Conservation (phyloP, 2,113 vertebrate species). For the human region DNA sequence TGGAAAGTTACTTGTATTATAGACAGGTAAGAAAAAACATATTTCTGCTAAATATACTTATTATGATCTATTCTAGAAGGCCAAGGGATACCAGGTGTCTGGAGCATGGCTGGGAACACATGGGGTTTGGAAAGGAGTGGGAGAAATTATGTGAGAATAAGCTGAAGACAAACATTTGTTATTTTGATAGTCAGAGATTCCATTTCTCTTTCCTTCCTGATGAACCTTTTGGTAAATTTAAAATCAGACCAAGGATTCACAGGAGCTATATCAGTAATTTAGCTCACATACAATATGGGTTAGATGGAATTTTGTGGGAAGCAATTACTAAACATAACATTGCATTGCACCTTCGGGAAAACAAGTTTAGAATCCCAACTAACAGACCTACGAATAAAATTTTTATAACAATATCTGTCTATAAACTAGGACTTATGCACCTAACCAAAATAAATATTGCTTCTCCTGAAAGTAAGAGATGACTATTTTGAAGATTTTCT, state of each 20-base stretch:
- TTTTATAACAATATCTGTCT: constrained; percentile 35
- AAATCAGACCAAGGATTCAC: neutral
- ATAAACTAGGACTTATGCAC: neutral
- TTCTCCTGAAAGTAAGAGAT: neutral
- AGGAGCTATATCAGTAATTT: neutral
- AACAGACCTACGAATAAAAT: constrained; percentile 29
- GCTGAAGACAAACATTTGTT: neutral
- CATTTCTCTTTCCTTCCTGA: neutral
- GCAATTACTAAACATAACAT: neutral
- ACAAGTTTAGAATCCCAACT: neutral
- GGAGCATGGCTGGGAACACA: accelerated
- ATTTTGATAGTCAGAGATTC: neutral
- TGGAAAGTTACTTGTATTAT: neutral
- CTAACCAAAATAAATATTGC: constrained; percentile 30
- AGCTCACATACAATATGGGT: neutral
- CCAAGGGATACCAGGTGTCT: accelerated
- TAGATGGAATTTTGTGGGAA: constrained; percentile 42
- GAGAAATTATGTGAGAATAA: neutral
- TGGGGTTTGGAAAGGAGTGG: neutral
- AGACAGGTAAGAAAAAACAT: neutral
- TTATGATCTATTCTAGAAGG: neutral
- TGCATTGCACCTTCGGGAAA: constrained; percentile 5
- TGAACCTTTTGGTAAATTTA: neutral
- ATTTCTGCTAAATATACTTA: neutral
- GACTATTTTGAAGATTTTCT: constrained; percentile 24